Conservation (phyloP, 1,140 invertebrate genomes). For the Elymnias hypermnestra region DNA sequence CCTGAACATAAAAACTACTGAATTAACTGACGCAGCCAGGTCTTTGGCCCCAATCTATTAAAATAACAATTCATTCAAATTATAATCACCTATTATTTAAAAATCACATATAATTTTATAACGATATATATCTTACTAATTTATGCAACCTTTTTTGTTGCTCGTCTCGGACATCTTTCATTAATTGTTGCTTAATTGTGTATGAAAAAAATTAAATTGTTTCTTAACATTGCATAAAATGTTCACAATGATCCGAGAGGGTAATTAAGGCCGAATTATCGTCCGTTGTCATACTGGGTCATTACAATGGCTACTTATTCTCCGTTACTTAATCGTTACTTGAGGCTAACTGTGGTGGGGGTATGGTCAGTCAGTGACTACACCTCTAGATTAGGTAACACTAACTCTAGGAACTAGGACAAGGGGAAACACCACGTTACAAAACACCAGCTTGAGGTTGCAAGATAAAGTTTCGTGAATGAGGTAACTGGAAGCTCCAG, state of each 20-base stretch:
- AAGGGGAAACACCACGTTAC: no score
- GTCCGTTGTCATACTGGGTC: slow-evolving; percentile 5
- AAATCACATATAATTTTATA: slow-evolving; percentile 15
- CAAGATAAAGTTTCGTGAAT: no score
- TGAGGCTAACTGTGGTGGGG: no score
- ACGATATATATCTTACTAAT: slow-evolving; percentile 14
- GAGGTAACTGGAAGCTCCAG: no score
- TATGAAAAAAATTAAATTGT: slow-evolving; percentile 22
- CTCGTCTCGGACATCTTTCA: slow-evolving; percentile 13
- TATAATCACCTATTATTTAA: slow-evolving; percentile 17
- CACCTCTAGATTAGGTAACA: no score
- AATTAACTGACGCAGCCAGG: no score
- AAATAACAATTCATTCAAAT: slow-evolving; percentile 1
- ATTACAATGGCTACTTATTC: neutral
- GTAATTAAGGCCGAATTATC: slow-evolving; percentile 19
- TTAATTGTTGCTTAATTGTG: slow-evolving; percentile 30
- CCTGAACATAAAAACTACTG: no score
- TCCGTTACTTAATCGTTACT: neutral
- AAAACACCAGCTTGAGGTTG: no score
- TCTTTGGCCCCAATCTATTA: slow-evolving; percentile 17
- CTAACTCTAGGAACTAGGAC: no score
- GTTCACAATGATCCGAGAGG: slow-evolving; percentile 17
- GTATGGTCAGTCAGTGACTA: no score
- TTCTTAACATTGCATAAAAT: slow-evolving; percentile 26
- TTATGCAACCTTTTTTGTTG: slow-evolving; percentile 16